Evolutionary conservation across 2,888 invertebrate genomes (phyloP), one percentile per base, ranked within the genome.

Genomic region (Dichetophora obliterata): DNA sequence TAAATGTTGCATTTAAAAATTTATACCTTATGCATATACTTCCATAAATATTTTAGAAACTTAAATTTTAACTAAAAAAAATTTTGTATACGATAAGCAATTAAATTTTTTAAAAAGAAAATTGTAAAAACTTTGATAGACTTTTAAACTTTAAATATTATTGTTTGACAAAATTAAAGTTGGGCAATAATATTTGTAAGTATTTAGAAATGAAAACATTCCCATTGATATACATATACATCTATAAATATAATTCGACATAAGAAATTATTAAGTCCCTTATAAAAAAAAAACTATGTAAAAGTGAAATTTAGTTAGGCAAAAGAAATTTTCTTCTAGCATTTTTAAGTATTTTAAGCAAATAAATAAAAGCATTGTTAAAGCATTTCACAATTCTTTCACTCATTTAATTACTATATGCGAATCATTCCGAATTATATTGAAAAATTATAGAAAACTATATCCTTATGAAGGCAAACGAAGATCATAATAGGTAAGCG

Each of bases 21-120:
- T 65, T 72, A 74, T 52, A 27, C 19, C 54, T 71, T 68, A 31
- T 73, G 75, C 16, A 31, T 27, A 24, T 16, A 68, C 78, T 48
- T 65, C 4, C 34, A 75, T 76, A 76, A 76, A 59, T 52, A 57
- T 52, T 65, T 52, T 48, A 71, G 43, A 76, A 75, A 74, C 57
- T 78, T 70, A 77, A 43, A 77, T 80, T 77, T 54, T 72, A 11
- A n/a, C 77, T 79, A 80, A 72, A 37, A n/a, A 71, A 73, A 77
- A 80, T 77, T 78, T 77, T 79, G 83, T 83, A 84, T 84, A 84
- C 84, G 84, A 83, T 84, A 84, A 83, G 82, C 74, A 79, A 81
- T 79, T 77, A 80, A 77, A 75, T 79, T 79, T 75, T 77, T 74
- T 66, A 79, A 79, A 77, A 77, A 43, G 54, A 34, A 72, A 75